These are phyloP conservation scores for Zaprionus inermis DNA, from an alignment of 1,140 invertebrate species.

Conservation along the genomic window DNA sequence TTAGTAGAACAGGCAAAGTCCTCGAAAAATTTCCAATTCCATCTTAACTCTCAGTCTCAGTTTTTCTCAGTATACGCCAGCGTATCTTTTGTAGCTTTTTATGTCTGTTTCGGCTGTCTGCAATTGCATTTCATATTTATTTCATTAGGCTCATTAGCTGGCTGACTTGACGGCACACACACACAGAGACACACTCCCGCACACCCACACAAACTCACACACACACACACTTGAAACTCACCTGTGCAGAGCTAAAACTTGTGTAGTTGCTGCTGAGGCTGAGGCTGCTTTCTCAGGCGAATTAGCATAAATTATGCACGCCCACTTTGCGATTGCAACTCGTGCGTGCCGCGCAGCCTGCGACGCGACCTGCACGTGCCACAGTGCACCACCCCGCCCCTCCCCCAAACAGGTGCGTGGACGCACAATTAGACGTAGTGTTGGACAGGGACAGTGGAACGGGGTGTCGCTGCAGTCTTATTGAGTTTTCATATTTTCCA, in stretches of 20 bases:
- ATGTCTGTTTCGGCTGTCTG: constrained; percentile 9
- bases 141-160: constrained; percentile 43
- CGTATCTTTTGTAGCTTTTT: background rate
- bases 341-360: constrained; percentile 58
- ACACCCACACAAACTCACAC: background rate
- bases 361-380: constrained; percentile 53
- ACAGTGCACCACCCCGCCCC: background rate
- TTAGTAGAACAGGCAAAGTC: background rate
- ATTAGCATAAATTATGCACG: constrained; percentile 82
- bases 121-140: constrained; percentile 43
- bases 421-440: constrained; percentile 71
- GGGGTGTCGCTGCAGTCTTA: constrained; percentile 43
- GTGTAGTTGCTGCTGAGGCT: constrained; percentile 9
- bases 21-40: background rate
- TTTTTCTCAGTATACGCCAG: background rate
- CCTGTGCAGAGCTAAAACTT: constrained; percentile 22
- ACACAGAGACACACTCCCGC: constrained; percentile 5
- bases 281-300: constrained; percentile 61
- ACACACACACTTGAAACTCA: background rate
- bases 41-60: background rate
- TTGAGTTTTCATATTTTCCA: constrained; percentile 78
- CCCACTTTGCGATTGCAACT: constrained; percentile 78
- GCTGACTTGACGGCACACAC: constrained; percentile 31
- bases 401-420: constrained; percentile 61
- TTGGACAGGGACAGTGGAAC: constrained; percentile 43